phyloP scores from a whole-genome alignment of 2,888 invertebrate species.

The Drosophila atripex region DNA sequence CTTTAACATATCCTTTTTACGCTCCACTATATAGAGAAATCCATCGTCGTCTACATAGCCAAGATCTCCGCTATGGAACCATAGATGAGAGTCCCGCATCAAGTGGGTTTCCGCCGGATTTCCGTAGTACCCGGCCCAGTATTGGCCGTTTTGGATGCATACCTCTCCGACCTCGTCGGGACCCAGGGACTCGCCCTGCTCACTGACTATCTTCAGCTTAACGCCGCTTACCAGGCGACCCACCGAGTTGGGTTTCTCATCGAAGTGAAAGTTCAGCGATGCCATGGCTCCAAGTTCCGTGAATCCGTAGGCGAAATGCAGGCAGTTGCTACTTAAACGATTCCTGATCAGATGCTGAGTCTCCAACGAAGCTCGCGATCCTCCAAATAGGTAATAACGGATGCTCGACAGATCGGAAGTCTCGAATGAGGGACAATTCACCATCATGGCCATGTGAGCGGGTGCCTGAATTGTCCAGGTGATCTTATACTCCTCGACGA shows the following conservation, averaged over 20 bases:
- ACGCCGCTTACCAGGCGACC: slow-evolving; percentile 63
- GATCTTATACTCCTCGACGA: slow-evolving; percentile 64
- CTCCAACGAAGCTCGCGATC: slow-evolving; percentile 59
- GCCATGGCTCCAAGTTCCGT: slow-evolving; percentile 69
- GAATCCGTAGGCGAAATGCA: slow-evolving; percentile 68
- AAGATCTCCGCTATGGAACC: slow-evolving; percentile 79
- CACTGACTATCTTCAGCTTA: slow-evolving; percentile 68
- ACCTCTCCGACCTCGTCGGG: slow-evolving; percentile 72
- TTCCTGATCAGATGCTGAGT: slow-evolving; percentile 54
- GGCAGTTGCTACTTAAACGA: slow-evolving; percentile 51
- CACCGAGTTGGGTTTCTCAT: slow-evolving; percentile 60
- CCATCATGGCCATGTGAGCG: slow-evolving; percentile 55
- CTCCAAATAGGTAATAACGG: slow-evolving; percentile 52
- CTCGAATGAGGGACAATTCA: slow-evolving; percentile 49
- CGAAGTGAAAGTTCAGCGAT: slow-evolving; percentile 47
- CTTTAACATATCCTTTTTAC: slow-evolving; percentile 75
- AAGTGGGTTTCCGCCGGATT: slow-evolving; percentile 64
- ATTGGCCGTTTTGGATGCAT: slow-evolving; percentile 46
- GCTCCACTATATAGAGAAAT: slow-evolving; percentile 69
- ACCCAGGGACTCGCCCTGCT: slow-evolving; percentile 57
- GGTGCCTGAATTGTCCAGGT: slow-evolving; percentile 61
- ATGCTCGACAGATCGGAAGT: slow-evolving; percentile 57
- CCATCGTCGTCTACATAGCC: slow-evolving; percentile 80
- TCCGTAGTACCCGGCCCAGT: slow-evolving; percentile 78
- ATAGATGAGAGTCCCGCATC: slow-evolving; percentile 70